Evolutionary conservation across 1,140 invertebrate species (phyloP).

Genomic region (Catajapyx aquilonaris): DNA sequence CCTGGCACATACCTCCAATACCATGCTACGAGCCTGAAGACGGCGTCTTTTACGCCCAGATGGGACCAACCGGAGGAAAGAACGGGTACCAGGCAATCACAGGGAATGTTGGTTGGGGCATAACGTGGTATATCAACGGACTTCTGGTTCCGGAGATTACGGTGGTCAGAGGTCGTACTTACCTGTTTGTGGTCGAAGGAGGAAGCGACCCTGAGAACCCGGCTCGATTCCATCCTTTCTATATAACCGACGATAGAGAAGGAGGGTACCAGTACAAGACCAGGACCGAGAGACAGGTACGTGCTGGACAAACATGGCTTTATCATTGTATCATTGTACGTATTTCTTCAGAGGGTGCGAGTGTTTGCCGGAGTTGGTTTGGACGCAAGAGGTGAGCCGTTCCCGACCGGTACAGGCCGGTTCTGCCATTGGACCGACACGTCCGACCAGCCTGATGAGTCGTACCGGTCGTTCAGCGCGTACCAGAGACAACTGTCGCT

Average conservation of each 20-base stretch:
- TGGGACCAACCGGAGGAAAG: constrained; percentile 73
- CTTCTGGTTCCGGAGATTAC: constrained; percentile 80
- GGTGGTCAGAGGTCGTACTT: constrained; percentile 68
- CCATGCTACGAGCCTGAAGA: constrained; percentile 73
- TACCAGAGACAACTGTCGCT: constrained; percentile 65
- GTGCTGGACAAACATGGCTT: too few species aligned
- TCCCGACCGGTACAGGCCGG: constrained; percentile 51
- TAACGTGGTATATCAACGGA: constrained; percentile 90
- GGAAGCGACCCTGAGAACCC: constrained; percentile 53
- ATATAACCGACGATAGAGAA: constrained; percentile 79
- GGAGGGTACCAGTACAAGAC: constrained; percentile 75
- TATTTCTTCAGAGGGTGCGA: constrained; percentile 37
- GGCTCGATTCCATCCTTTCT: constrained; percentile 81
- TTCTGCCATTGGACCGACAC: constrained; percentile 70
- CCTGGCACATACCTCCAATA: constrained; percentile 71
- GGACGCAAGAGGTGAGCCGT: constrained; percentile 36
- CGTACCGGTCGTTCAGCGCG: constrained; percentile 60
- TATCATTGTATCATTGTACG: constrained; percentile 1
- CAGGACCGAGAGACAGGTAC: constrained; percentile 55
- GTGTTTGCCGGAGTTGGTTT: constrained; percentile 59
- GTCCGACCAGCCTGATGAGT: constrained; percentile 43
- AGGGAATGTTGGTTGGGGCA: constrained; percentile 78
- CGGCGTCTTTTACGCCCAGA: constrained; percentile 72
- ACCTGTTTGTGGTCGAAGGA: constrained; percentile 78
- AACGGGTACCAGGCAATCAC: constrained; percentile 70